phyloP scores from a whole-genome alignment of 2,888 invertebrate genomes.

The Sceliomorpha sp. region DNA sequence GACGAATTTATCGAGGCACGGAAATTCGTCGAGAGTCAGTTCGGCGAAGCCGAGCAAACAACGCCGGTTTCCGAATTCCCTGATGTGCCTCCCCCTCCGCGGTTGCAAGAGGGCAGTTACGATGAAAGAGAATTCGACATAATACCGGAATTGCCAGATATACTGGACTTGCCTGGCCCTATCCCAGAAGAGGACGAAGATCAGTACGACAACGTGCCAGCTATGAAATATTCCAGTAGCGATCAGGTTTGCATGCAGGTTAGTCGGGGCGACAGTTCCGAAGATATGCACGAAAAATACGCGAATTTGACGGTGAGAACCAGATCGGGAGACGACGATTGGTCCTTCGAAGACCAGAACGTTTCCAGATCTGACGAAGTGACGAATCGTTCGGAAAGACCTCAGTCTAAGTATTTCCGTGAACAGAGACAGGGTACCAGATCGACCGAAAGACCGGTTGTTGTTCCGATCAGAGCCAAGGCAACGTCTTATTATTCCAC shows the following conservation, averaged over 20 bases:
- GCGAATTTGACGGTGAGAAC: constrained; percentile 67
- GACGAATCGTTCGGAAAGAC: constrained; percentile 46
- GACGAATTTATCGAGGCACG: constrained; percentile 72
- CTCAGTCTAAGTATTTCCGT: constrained; percentile 48
- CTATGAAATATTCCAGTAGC: constrained; percentile 72
- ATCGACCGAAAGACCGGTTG: constrained; percentile 82
- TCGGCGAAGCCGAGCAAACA: no score
- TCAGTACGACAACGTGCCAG: constrained; percentile 77
- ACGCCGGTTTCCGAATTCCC: constrained; percentile 39
- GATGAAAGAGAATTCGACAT: constrained; percentile 69
- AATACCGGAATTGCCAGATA: constrained; percentile 63
- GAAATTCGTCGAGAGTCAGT: constrained; percentile 74
- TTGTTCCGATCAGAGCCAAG: constrained; percentile 79
- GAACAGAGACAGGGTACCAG: constrained; percentile 77
- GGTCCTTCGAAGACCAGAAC: constrained; percentile 69
- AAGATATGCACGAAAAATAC: constrained; percentile 77
- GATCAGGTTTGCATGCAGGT: constrained; percentile 73
- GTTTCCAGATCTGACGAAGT: constrained; percentile 49
- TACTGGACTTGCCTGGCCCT: constrained; percentile 67
- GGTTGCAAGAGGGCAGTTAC: constrained; percentile 65
- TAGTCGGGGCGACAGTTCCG: constrained; percentile 71
- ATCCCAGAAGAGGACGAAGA: constrained; percentile 76
- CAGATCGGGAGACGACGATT: constrained; percentile 70
- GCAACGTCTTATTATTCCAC: constrained; percentile 79
- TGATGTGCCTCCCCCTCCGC: constrained; percentile 71